Evolutionary conservation across 2,113 vertebrate species (phyloP).

Genomic region (Tachysurus fulvidraco): DNA sequence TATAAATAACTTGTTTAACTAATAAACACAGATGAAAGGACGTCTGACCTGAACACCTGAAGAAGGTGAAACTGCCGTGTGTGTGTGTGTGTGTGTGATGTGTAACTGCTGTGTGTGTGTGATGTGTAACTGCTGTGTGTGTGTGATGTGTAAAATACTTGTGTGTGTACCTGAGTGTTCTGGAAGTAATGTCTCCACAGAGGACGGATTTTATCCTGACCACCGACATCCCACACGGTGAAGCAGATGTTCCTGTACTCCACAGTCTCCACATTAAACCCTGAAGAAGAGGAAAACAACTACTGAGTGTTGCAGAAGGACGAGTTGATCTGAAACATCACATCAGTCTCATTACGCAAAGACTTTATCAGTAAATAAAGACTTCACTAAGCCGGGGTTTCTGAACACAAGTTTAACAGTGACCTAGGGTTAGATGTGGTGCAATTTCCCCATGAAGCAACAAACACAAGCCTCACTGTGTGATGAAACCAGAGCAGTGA

Average conservation of each 20-base stretch:
- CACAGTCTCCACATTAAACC: conserved; percentile 94
- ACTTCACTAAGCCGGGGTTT: not conserved
- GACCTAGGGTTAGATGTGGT: not conserved
- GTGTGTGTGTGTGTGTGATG: too few species aligned
- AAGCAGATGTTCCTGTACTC: conserved; percentile 95
- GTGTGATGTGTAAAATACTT: not conserved
- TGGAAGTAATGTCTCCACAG: conserved; percentile 96
- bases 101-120: too few species aligned
- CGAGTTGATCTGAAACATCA: too few species aligned
- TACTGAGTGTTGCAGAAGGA: not conserved
- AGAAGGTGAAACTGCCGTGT: too few species aligned
- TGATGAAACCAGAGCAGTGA: not conserved
- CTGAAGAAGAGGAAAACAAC: conserved; percentile 56
- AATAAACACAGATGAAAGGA: too few species aligned
- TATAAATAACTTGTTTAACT: too few species aligned
- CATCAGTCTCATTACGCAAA: too few species aligned
- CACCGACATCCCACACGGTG: conserved; percentile 94
- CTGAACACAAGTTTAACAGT: not conserved
- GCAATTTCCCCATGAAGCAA: not conserved
- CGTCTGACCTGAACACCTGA: too few species aligned
- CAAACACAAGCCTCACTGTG: not conserved
- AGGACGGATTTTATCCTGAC: conserved; percentile 93
- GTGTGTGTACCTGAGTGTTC: conserved; percentile 83
- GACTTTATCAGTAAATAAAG: not conserved
- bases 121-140: too few species aligned